Percentiles rank a stretch among this genome's conserved stretches.
Conservation (phyloP, 2,113 vertebrate species). For the Lepisosteus oculatus region DNA sequence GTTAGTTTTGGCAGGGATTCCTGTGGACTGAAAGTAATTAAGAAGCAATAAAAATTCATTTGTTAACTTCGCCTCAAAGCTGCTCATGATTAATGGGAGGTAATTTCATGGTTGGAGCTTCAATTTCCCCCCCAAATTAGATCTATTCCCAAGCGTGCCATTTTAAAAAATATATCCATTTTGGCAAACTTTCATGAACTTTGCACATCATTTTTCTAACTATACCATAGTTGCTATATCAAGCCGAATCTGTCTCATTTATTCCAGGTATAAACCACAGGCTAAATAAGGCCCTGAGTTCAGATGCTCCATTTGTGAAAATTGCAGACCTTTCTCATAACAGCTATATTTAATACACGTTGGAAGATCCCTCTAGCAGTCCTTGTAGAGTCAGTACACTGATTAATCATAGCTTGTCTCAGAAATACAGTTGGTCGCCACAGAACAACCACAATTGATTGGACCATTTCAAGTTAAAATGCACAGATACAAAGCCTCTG, state of each 20-base stretch:
- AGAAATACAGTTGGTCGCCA: no score
- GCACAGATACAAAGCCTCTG: no score
- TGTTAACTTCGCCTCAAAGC: conserved; percentile 54
- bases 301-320: background rate
- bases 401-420: no score
- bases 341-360: no score
- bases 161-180: conserved; percentile 54
- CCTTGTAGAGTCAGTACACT: no score
- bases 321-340: background rate
- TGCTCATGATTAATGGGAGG: conserved; percentile 68
- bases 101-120: conserved; percentile 71
- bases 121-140: conserved; percentile 62
- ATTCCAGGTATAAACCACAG: conserved; percentile 27
- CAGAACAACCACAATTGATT: no score
- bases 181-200: conserved; percentile 42
- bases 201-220: conserved; percentile 28
- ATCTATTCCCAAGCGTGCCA: conserved; percentile 53
- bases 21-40: conserved; percentile 38
- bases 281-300: conserved; percentile 1
- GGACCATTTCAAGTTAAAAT: no score
- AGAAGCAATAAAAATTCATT: conserved; percentile 65
- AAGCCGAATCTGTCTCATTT: conserved; percentile 4
- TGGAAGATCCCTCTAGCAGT: no score
- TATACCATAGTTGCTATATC: conserved; percentile 23
- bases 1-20: conserved; percentile 27